A percentile compares a stretch with the other conserved stretches of the same genome.
Evolutionary conservation across 2,888 invertebrate species (phyloP).

Genomic region (Agrotis clavis): DNA sequence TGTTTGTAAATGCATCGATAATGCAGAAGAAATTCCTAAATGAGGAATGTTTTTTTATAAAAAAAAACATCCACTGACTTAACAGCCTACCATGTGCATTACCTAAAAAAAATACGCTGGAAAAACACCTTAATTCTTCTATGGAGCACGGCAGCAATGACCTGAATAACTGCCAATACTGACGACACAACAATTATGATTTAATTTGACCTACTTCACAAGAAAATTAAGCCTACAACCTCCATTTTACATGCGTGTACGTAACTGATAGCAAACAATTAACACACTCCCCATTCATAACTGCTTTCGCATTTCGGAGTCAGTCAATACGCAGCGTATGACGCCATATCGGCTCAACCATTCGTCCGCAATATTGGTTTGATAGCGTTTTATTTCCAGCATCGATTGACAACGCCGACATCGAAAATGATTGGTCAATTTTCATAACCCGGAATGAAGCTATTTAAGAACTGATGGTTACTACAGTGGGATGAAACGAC

Average conservation of each 20-base stretch:
- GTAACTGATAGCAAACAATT: conserved; percentile 52
- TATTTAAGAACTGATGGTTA: conserved; percentile 32
- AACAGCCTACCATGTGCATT: too few relatives aligned
- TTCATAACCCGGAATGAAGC: conserved; percentile 29
- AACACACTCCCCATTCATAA: conserved; percentile 52
- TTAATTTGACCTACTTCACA: conserved; percentile 1
- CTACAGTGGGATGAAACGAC: background rate
- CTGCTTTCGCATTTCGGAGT: conserved; percentile 53
- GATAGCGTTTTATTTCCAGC: conserved; percentile 61
- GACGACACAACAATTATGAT: background rate
- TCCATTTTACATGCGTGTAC: conserved; percentile 34
- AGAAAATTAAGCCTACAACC: conserved; percentile 21
- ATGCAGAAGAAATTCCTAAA: too few relatives aligned
- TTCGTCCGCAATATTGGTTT: conserved; percentile 62
- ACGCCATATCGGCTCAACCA: conserved; percentile 52
- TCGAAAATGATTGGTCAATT: conserved; percentile 53
- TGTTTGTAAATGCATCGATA: too few relatives aligned
- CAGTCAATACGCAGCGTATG: conserved; percentile 51
- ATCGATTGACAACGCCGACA: conserved; percentile 49
- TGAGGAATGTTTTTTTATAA: background rate
- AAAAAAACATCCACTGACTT: background rate
- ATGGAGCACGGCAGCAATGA: background rate
- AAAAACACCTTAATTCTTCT: too few relatives aligned
- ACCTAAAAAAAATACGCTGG: too few relatives aligned
- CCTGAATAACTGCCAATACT: background rate